Conservation (phyloP, 2,113 vertebrate species). For the Arothron firmamentum region DNA sequence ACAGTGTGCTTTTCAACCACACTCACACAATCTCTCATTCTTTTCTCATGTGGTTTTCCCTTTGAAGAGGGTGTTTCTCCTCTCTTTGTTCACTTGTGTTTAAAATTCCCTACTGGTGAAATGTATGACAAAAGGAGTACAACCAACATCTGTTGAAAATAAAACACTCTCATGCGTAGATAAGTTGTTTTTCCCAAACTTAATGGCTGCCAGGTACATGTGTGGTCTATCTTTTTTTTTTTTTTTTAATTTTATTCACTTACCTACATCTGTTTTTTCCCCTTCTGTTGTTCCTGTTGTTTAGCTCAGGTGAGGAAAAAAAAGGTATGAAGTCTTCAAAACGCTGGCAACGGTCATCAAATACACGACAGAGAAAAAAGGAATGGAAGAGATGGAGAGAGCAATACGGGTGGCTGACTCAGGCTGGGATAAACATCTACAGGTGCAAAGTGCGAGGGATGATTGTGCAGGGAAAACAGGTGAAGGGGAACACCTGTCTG, state of each 20-base stretch:
- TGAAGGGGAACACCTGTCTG: constrained; percentile 17
- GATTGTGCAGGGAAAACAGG: constrained; percentile 26
- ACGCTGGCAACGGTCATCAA: constrained; percentile 23
- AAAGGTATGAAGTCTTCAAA: constrained; percentile 57
- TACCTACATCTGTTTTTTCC: constrained; percentile 28
- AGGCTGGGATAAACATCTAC: constrained; percentile 64
- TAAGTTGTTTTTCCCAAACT: neutral
- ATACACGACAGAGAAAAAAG: constrained; percentile 32
- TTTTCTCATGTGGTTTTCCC: constrained; percentile 63
- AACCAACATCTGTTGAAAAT: constrained; percentile 21
- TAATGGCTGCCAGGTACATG: constrained; percentile 9
- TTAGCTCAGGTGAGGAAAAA: constrained; percentile 23
- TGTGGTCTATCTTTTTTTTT: constrained; percentile 48
- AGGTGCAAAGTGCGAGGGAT: constrained; percentile 60
- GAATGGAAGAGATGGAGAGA: constrained; percentile 9
- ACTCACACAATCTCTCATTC: constrained; percentile 51
- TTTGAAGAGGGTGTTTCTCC: constrained; percentile 61
- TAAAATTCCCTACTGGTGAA: constrained; percentile 54
- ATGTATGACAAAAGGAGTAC: constrained; percentile 24
- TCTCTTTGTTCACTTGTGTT: constrained; percentile 26
- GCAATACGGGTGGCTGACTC: constrained; percentile 32
- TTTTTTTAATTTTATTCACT: constrained; percentile 8
- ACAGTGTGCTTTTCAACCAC: constrained; percentile 51
- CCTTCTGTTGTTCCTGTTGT: constrained; percentile 37
- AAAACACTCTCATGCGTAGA: neutral